Evolutionary conservation across 2,888 invertebrate species (phyloP), one percentile per base, ranked within the genome.

Genomic region (Aphidoletes aphidimyza): DNA sequence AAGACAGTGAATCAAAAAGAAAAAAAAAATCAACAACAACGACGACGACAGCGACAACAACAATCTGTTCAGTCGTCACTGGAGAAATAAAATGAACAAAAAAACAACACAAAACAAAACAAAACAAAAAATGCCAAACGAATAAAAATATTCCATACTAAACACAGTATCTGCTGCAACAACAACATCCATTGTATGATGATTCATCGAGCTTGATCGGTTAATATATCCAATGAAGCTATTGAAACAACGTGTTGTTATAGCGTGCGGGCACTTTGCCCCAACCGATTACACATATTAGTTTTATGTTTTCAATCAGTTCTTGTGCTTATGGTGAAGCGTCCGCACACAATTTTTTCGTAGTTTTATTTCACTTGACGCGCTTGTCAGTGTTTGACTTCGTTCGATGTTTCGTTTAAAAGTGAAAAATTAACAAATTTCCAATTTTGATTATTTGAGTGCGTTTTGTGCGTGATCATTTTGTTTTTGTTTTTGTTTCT

Each of bases 161-260:
- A 54, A 19, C 54, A 54, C 54, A 26, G 69, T 69, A 69, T 69
- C 34, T 30, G 37, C 36, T 37, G 81, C 81, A 9, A 37, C 54
- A 54, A 54, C 54, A 54, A 54, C 22, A 54, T 22, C 54, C 54
- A 54, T 54, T 8, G 36, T 26, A 17, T 26, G 69, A 69, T 81
- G 81, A 81, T 37, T 81, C 81, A 81, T 81, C 81, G 37, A n/a
- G n/a, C 81, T 37, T 22, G 81, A 81, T 37, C 81, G 81, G 81
- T 34, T 69, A 36, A 81, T 37, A 30, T 30, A 81, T 81, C 22
- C 37, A 81, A 36, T 81, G 81, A 81, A n/a, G 26, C 22, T 54
- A 22, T n/a, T 1, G 3, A 22, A 14, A 22, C 69, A 69, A 36
- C 34, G 69, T 54, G 47, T 47, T 47, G 47, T 47, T 22, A 22